These are phyloP conservation scores for Schizopygopsis malacanthus DNA, from an alignment of 2,797 vertebrate genomes.

Conservation along the genomic window DNA sequence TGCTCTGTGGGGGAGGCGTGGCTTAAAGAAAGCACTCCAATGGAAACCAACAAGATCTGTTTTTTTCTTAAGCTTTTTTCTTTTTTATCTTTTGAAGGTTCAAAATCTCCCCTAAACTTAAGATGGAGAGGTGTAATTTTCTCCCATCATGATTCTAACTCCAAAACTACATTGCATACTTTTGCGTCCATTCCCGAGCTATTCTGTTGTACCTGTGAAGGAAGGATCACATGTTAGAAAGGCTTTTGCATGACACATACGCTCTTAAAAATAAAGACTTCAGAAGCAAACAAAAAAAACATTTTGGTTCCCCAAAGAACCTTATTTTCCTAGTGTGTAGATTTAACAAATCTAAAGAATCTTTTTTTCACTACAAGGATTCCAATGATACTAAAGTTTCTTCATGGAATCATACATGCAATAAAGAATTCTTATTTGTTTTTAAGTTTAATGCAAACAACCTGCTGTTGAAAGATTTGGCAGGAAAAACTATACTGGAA, in stretches of 20 bases:
- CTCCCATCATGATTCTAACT: conserved; percentile 84
- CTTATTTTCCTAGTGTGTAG: neutral
- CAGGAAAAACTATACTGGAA: neutral
- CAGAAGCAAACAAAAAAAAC: no score
- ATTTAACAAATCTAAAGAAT: neutral
- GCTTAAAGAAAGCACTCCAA: conserved; percentile 99
- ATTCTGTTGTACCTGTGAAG: conserved; percentile 97
- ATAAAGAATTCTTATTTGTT: no score
- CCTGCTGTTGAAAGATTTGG: neutral
- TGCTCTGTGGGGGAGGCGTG: conserved; percentile 96
- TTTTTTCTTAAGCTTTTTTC: conserved; percentile 76
- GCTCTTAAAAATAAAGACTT: neutral
- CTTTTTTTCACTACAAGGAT: neutral
- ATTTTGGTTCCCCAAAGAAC: neutral
- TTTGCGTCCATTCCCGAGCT: conserved; percentile 99
- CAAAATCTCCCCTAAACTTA: conserved; percentile 94
- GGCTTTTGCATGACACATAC: neutral
- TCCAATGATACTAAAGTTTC: neutral
- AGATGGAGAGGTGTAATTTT: conserved; percentile 86
- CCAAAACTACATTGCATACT: conserved; percentile 99
- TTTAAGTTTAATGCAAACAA: neutral
- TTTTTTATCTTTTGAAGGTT: conserved; percentile 87
- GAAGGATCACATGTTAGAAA: conserved; percentile 55
- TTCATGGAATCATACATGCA: no score
- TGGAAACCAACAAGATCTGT: conserved; percentile 94